Percentiles rank a stretch among this genome's conserved stretches.
Conservation (phyloP, 2,797 vertebrate genomes). For the Sciaenops ocellatus region DNA sequence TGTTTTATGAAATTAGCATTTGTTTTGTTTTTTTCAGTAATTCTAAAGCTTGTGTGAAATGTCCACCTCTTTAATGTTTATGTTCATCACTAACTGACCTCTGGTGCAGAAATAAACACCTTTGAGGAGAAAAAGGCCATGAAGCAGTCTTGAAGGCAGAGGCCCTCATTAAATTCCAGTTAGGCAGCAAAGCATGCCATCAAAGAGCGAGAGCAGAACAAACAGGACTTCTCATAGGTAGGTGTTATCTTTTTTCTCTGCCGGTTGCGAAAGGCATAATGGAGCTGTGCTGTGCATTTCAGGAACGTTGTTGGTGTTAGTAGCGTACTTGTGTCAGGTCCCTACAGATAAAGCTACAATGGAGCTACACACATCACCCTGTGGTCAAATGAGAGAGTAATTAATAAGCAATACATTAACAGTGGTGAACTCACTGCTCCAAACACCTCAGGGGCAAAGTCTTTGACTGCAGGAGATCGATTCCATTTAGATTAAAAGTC, state of each 20-base stretch:
- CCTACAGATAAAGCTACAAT: not conserved
- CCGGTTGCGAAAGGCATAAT: not conserved
- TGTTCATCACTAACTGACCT: not conserved
- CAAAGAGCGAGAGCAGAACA: not conserved
- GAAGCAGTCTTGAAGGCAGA: not conserved
- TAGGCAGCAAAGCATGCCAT: conserved; percentile 10
- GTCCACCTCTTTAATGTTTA: no score
- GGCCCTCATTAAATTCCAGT: conserved; percentile 10
- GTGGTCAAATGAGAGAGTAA: conserved; percentile 9
- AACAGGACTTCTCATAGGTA: not conserved
- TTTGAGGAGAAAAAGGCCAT: not conserved
- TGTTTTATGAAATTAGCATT: no score
- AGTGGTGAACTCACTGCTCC: not conserved
- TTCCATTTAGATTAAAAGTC: conserved; percentile 24
- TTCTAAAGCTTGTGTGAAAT: no score
- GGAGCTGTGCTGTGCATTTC: not conserved
- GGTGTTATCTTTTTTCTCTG: not conserved
- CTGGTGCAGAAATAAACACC: not conserved
- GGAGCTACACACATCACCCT: not conserved
- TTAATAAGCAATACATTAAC: conserved; percentile 25
- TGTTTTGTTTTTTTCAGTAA: no score
- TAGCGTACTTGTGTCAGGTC: not conserved
- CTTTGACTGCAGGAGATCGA: conserved; percentile 19
- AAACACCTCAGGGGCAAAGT: conserved; percentile 12
- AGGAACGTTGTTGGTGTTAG: conserved; percentile 5